phyloP scores from a whole-genome alignment of 2,797 vertebrate species.

The Acrossocheilus wenchowensis region DNA sequence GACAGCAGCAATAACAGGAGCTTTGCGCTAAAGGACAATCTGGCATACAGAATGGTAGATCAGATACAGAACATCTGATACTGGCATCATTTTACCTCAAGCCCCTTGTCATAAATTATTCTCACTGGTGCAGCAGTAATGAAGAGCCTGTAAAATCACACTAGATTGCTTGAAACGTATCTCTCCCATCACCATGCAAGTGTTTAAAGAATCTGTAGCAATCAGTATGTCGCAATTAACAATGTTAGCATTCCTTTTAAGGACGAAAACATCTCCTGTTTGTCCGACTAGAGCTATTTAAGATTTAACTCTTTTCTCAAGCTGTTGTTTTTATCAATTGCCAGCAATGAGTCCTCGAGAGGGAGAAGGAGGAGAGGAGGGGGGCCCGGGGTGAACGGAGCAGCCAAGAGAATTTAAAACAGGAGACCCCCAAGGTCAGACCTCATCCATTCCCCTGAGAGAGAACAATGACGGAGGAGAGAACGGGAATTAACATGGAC shows the following conservation, averaged over 20 bases:
- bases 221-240: conserved; percentile 15
- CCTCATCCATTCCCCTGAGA: conserved; percentile 67
- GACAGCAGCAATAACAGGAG: conserved; percentile 42
- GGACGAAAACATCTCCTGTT: conserved; percentile 31
- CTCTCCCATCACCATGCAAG: neutral
- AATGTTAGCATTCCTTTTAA: neutral
- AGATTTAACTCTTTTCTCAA: conserved; percentile 62
- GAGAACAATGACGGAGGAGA: conserved; percentile 62
- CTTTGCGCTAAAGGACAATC: conserved; percentile 20
- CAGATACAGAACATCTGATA: conserved; percentile 25
- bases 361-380: conserved; percentile 33
- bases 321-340: conserved; percentile 65
- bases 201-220: conserved; percentile 1
- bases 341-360: conserved; percentile 57
- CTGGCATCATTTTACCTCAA: conserved; percentile 16
- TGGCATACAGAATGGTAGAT: conserved; percentile 19
- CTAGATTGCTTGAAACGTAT: neutral
- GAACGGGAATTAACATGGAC: conserved; percentile 63
- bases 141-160: conserved; percentile 16
- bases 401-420: conserved; percentile 69
- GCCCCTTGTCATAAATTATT: conserved; percentile 38
- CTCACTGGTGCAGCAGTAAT: neutral
- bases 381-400: conserved; percentile 53
- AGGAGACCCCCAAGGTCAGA: conserved; percentile 67
- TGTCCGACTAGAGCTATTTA: conserved; percentile 42